Conservation (phyloP, 2,888 invertebrate species). For the Eupeodes latifasciatus region DNA sequence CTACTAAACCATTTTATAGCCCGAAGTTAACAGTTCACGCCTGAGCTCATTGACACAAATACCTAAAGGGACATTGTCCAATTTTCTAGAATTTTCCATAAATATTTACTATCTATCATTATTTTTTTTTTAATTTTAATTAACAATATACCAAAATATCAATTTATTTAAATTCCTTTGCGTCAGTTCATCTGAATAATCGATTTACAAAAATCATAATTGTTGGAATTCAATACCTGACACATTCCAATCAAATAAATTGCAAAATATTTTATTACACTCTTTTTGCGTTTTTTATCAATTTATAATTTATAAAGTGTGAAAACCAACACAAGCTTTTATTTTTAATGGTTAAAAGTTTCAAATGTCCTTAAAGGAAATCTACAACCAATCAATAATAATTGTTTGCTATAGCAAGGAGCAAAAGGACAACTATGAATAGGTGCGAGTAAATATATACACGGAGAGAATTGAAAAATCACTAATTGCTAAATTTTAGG, state of each 20-base stretch:
- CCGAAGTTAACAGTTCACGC: too few relatives aligned
- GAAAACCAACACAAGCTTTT: conserved; percentile 46
- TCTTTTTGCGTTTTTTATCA: conserved; percentile 2
- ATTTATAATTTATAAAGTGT: conserved; percentile 17
- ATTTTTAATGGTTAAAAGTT: conserved; percentile 55
- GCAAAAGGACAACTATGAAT: neutral
- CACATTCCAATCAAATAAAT: conserved; percentile 58
- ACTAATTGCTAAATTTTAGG: too few relatives aligned
- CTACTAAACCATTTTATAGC: too few relatives aligned
- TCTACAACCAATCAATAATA: conserved; percentile 25
- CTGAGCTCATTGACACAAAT: too few relatives aligned
- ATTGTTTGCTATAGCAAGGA: neutral
- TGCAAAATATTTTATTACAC: conserved; percentile 59
- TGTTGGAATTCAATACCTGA: conserved; percentile 21
- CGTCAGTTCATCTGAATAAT: neutral
- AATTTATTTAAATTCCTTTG: neutral
- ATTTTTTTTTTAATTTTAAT: too few relatives aligned
- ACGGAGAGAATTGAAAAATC: too few relatives aligned
- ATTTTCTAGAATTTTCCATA: too few relatives aligned
- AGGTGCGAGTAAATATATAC: too few relatives aligned
- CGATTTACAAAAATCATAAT: neutral
- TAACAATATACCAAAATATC: too few relatives aligned
- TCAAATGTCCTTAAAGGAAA: conserved; percentile 56
- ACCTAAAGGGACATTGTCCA: too few relatives aligned
- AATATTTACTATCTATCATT: too few relatives aligned